A percentile compares a stretch with the other conserved stretches of the same genome.
Evolutionary conservation across 2,888 invertebrate species (phyloP).

Genomic region (Ennomos quercinarius): DNA sequence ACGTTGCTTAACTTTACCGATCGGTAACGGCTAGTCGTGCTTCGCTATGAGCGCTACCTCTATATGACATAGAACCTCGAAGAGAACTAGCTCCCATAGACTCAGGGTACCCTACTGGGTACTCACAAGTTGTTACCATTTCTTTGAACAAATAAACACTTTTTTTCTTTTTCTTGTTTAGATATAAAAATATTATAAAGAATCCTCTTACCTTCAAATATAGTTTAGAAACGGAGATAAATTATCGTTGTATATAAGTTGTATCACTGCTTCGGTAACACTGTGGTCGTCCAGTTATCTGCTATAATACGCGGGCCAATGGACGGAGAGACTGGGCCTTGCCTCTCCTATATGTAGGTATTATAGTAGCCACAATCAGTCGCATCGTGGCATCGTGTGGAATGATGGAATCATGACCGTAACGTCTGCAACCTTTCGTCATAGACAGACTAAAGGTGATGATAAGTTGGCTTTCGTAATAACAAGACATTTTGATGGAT

Average conservation of each 20-base stretch:
- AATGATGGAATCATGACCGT: conserved; percentile 9
- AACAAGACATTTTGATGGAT: not conserved
- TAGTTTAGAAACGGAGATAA: too few species aligned
- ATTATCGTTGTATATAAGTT: not conserved
- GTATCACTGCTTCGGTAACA: conserved; percentile 21
- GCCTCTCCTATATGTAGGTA: not conserved
- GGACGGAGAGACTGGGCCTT: conserved; percentile 39
- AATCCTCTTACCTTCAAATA: too few species aligned
- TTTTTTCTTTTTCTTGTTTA: too few species aligned
- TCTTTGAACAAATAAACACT: too few species aligned
- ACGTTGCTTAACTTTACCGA: too few species aligned
- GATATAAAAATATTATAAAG: too few species aligned
- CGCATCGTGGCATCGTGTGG: not conserved
- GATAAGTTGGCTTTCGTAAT: conserved; percentile 4
- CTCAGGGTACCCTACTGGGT: too few species aligned
- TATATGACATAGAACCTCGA: too few species aligned
- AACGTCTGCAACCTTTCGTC: conserved; percentile 28
- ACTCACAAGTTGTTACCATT: too few species aligned
- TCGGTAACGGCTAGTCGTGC: too few species aligned
- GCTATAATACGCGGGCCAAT: conserved; percentile 43
- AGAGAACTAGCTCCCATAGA: too few species aligned
- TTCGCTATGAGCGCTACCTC: too few species aligned
- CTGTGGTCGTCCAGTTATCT: conserved; percentile 45
- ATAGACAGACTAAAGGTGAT: conserved; percentile 14
- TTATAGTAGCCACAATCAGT: not conserved